Conservation (phyloP, 1,140 invertebrate genomes). For the Pomacea maculata region DNA sequence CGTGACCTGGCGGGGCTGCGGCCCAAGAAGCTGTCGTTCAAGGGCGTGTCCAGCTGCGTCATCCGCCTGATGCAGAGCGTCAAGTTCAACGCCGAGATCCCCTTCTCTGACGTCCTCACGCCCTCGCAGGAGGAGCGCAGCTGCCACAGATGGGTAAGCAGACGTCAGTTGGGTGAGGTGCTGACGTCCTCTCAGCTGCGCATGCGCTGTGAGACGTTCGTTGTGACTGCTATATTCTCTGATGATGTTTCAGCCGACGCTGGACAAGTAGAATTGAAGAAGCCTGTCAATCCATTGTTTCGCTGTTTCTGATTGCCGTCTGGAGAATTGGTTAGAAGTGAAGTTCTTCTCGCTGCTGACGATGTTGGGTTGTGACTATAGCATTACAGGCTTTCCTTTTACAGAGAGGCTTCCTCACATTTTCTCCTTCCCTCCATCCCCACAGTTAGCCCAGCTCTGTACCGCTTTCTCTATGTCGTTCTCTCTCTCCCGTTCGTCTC, state of each 20-base stretch:
- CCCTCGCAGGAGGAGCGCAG: conserved; percentile 66
- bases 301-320: too few species aligned
- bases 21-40: conserved; percentile 83
- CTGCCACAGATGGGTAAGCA: too few species aligned
- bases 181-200: too few species aligned
- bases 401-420: neutral
- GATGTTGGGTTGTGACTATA: too few species aligned
- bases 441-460: neutral
- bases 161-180: too few species aligned
- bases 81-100: conserved; percentile 91
- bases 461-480: neutral
- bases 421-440: neutral
- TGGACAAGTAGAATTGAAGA: too few species aligned
- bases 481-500: neutral
- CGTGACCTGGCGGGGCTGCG: conserved; percentile 35
- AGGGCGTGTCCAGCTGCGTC: conserved; percentile 90
- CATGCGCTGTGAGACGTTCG: too few species aligned
- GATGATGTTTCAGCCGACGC: too few species aligned
- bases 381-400: neutral
- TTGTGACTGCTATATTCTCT: too few species aligned
- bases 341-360: too few species aligned
- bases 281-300: too few species aligned
- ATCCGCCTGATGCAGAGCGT: conserved; percentile 89
- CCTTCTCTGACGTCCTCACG: conserved; percentile 86
- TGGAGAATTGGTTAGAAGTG: too few species aligned